Conservation (phyloP, 2,888 invertebrate species). For the Chrysina gloriosa region DNA sequence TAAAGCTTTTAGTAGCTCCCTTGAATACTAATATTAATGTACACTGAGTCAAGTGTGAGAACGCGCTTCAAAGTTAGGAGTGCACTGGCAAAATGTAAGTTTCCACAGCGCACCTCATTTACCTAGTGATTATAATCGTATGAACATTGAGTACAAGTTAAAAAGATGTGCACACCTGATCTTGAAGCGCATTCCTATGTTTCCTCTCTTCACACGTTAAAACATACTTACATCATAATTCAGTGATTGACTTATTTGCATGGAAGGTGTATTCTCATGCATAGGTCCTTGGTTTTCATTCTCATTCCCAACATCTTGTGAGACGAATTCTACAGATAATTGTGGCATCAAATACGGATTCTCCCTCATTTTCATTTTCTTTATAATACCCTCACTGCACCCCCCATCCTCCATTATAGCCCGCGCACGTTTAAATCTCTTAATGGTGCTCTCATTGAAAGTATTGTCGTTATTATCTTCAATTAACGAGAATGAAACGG, state of each 20-base stretch:
- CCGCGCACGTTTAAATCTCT: slow-evolving; percentile 48
- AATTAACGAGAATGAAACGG: slow-evolving; percentile 4
- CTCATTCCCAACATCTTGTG: neutral
- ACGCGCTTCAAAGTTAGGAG: no score
- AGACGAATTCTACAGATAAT: slow-evolving; percentile 12
- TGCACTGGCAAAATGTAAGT: no score
- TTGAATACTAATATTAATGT: no score
- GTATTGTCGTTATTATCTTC: neutral
- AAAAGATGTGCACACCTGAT: no score
- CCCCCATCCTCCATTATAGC: slow-evolving; percentile 45
- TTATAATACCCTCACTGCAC: slow-evolving; percentile 43
- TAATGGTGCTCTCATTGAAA: neutral
- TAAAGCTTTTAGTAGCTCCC: no score
- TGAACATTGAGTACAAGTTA: no score
- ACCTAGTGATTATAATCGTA: no score
- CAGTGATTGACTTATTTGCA: neutral
- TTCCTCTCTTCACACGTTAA: no score
- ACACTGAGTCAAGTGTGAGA: no score
- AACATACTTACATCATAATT: slow-evolving; percentile 48
- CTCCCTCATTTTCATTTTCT: slow-evolving; percentile 46
- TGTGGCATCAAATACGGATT: slow-evolving; percentile 50
- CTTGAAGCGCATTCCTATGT: no score
- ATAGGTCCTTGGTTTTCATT: neutral
- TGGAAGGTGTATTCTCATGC: neutral
- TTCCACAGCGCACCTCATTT: no score